These are phyloP conservation scores for Petrocephalus zakoni DNA, from an alignment of 2,113 vertebrate species.

Conservation along the genomic window DNA sequence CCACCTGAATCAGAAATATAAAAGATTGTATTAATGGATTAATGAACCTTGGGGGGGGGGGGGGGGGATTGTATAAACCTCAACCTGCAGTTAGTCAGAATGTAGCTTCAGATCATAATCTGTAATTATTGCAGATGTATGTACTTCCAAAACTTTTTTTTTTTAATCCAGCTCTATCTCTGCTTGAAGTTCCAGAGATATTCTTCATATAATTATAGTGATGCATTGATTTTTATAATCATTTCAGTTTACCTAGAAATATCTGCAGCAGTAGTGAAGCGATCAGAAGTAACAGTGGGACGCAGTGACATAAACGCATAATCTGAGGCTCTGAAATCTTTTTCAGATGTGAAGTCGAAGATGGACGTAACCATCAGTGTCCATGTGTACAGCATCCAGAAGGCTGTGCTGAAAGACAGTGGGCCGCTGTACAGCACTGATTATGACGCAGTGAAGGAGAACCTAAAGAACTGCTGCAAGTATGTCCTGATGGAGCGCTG, in stretches of 20 bases:
- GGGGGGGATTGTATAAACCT: neutral
- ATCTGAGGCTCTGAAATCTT: slow-evolving; percentile 8
- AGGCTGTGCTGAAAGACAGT: slow-evolving; percentile 85
- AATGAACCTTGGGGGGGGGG: too few relatives aligned
- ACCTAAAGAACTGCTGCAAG: slow-evolving; percentile 84
- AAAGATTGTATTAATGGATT: neutral
- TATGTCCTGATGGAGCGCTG: slow-evolving; percentile 42
- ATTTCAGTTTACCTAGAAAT: neutral
- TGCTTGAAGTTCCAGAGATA: neutral
- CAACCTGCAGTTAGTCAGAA: neutral
- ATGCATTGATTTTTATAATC: neutral
- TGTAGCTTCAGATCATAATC: neutral
- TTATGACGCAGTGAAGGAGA: slow-evolving; percentile 86
- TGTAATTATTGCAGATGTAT: neutral
- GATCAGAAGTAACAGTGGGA: neutral
- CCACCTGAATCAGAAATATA: neutral
- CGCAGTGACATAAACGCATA: neutral
- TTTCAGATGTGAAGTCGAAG: slow-evolving; percentile 77
- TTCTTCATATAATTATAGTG: neutral
- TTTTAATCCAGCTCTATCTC: neutral
- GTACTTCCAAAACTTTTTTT: neutral
- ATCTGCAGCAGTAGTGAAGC: neutral
- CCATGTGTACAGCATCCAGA: slow-evolving; percentile 94
- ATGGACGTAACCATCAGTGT: slow-evolving; percentile 72
- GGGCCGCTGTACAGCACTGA: slow-evolving; percentile 85